Base-by-base conservation (phyloP, 2,113 vertebrate species). In the Cichladusa arquata region DNA sequence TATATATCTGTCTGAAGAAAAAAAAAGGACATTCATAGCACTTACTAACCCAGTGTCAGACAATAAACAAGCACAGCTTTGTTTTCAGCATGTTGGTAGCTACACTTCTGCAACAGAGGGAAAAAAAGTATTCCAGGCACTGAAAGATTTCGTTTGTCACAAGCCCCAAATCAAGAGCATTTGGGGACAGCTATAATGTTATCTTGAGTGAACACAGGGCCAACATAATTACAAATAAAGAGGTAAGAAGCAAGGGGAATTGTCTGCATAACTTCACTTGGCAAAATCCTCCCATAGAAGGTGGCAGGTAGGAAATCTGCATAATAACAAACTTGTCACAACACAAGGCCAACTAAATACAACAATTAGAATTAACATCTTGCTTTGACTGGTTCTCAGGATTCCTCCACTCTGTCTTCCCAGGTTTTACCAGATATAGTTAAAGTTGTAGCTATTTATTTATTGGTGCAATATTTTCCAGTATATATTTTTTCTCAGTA, bases 251-350 rank as follows among this genome's bases (percentile, higher is more conserved):
- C 95, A 94, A 95, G 88, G 94, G 90, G 92, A 96, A 91, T 96
- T 74, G 82, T 97, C 98, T 98, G 98, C 93, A 95, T 84, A 98
- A 91, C 82, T 84, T 98, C 98, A 98, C 92, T 84, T 86, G 81
- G 76, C 81, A 91, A 97, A 95, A 96, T 96, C 90, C 81, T 89
- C 56, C 53, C 97, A 97, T 96, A 86, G 89, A 95, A 95, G 78
- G 86, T 97, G 98, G 97, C 98, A 98, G 96, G 80, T 93, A 91
- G 95, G 97, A 97, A 97, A 98, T 96, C 98, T 98, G 98, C 74
- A 42, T 92, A 95, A 90, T 98, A 98, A 96, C 97, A 98, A 94
- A 92, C 90, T 89, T 98, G 97, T 98, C 97, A 97, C 78, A 92
- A 93, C 94, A 96, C 96, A 97, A 98, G 97, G 97, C 86, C 95